Evolutionary conservation across 2,113 vertebrate genomes (phyloP), one percentile per base, ranked within the genome.

Genomic region (Uria aalge): DNA sequence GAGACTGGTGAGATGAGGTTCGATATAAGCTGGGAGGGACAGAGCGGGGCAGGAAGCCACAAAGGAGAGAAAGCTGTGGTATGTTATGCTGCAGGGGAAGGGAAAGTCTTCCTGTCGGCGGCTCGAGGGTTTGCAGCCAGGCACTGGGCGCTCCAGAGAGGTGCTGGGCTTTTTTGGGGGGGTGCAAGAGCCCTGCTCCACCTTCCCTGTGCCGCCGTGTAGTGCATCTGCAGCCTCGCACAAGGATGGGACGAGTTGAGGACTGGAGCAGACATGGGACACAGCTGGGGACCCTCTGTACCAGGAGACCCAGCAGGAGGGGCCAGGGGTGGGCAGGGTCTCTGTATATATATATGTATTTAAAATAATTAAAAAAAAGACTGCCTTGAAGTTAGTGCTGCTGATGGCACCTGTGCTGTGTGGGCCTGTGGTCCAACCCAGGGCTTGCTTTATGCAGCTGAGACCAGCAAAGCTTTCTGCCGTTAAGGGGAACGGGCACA

Each of bases 381-480:
- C 26, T 80, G 43, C n/a, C 67, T 68, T 79, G 53, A 85, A 63
- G n/a, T 63, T 68, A 41, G 56, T 15, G 19, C 41, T 92, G 45
- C 29, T 0, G 2, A 1, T 32, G 66, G 53, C 4, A 11, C 14
- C 45, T 62, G 40, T 64, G n/a, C 12, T 38, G 8, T 5, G 20
- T 53, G 27, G 11, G 23, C 43, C 40, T 56, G 40, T 84, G 50
- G 34, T 76, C 53, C 56, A 64, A 15, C 14, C 10, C 0, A 4
- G 29, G 64, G 9, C 50, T 64, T 63, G 60, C 18, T 62, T 64
- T 38, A 45, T 59, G n/a, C 47, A 75, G 21, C 57, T 63, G 57
- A 68, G 72, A 73, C 15, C n/a, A 86, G 56, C 52, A 84, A 36
- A 68, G 30, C 34, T 69, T 52, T 78, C 52, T 55, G 56, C 56